A percentile compares a stretch with the other conserved stretches of the same genome.
Evolutionary conservation across 2,113 vertebrate genomes (phyloP).

Genomic region (Tragelaphus buxtoni): DNA sequence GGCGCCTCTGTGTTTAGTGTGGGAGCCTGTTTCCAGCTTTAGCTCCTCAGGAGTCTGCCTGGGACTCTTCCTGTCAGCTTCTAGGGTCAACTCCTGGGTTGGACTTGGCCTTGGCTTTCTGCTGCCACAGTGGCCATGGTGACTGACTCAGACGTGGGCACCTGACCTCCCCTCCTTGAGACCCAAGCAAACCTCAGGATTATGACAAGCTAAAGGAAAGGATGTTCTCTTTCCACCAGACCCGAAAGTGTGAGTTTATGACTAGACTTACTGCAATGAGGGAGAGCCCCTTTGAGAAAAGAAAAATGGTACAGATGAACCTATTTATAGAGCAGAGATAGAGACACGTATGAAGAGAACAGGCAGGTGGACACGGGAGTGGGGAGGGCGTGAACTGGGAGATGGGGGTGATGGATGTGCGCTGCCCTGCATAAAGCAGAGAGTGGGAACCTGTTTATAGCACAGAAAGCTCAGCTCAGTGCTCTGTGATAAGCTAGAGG

Average conservation of each 20-base stretch:
- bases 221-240: background rate
- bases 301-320: background rate
- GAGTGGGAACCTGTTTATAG: background rate
- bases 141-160: background rate
- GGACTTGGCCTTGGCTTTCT: background rate
- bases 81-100: background rate
- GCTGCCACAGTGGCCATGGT: background rate
- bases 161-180: too few relatives aligned
- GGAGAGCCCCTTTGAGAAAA: background rate
- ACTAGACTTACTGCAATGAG: background rate
- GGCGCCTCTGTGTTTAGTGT: background rate
- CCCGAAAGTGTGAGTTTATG: background rate
- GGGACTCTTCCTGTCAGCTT: background rate
- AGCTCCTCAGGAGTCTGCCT: background rate
- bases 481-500: background rate
- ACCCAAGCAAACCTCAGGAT: background rate
- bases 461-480: background rate
- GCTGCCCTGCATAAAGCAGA: rapidly evolving
- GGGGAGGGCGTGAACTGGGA: background rate
- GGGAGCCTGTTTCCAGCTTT: background rate
- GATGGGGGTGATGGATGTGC: background rate
- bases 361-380: background rate
- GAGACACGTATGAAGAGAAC: background rate
- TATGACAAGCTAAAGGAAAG: background rate
- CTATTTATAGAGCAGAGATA: background rate